Base-by-base conservation (phyloP, 2,113 vertebrate species). In the Piliocolobus tephrosceles region DNA sequence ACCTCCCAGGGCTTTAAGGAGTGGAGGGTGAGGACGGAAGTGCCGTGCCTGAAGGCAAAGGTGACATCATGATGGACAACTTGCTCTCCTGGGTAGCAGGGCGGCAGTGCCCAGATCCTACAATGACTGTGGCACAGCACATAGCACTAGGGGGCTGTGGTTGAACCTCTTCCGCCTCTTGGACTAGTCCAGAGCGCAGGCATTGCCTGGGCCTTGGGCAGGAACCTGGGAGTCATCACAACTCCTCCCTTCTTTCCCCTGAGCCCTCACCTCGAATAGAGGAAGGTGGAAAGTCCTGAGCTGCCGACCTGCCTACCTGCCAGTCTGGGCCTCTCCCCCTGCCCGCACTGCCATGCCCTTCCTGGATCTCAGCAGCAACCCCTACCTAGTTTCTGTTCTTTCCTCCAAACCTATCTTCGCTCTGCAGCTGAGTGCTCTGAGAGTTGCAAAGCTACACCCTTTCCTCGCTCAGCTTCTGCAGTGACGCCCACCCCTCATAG, bases 351-450 rank as follows among this genome's bases (percentile, higher is more conserved):
- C 1, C 32, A 14, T 4, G 0, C 58, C n/a, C 55, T 79, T 22
- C 4, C 86, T 25, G 47, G 66, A 73, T 23, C 6, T 0, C 5
- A 0, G 12, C 16, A 38, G 86, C 52, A 30, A 52, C 76, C 3
- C 76, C n/a, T n/a, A 2, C 72, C 68, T 61, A 1, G 6, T 10
- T 58, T 61, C 72, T 17, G 22, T 17, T 47, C 22, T 61, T 30
- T n/a, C 12, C 35, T 55, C 82, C 6, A 47, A 9, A 12, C 16
- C 47, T 0, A 0, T 72, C 25, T 23, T 50, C 1, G 0, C 64
- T 17, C 40, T 32, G 32, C 61, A 50, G 47, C 27, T 0, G 0
- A 50, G 81, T 3, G 20, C 61, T 43, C 43, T 76, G 43, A 35
- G 13, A 52, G 17, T 32, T 7, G 7, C 61, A 27, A n/a, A 35